Conservation (phyloP, 2,113 vertebrate species). For the Oriolus oriolus region DNA sequence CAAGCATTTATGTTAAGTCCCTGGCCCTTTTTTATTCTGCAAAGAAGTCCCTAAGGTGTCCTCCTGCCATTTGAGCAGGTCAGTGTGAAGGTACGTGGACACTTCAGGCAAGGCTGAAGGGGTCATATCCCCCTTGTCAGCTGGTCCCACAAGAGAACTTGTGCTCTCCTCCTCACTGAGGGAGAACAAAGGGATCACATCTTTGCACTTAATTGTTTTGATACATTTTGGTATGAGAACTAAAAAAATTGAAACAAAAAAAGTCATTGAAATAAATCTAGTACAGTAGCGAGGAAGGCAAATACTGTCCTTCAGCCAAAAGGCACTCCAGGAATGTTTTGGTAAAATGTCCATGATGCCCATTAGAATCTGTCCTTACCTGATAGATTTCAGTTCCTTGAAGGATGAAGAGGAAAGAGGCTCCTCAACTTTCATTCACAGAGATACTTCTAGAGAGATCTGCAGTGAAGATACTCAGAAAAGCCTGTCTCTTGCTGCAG, state of each 20-base stretch:
- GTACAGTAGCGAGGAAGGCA: background rate
- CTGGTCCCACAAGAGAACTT: background rate
- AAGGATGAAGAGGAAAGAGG: background rate
- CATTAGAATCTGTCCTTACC: background rate
- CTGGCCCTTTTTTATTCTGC: background rate
- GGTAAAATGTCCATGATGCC: accelerated
- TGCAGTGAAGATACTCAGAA: background rate
- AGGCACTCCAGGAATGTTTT: background rate
- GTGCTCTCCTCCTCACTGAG: background rate
- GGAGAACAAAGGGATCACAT: background rate
- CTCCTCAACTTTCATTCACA: background rate
- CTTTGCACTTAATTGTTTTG: background rate
- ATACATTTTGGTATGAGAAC: background rate
- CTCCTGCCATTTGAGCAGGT: background rate
- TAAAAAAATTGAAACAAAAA: background rate
- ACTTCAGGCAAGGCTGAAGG: background rate
- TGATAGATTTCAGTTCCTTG: background rate
- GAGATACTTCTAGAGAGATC: background rate
- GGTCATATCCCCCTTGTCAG: background rate
- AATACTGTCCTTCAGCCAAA: background rate
- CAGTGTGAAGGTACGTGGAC: accelerated
- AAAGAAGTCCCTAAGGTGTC: background rate
- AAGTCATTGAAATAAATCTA: background rate
- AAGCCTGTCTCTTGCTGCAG: background rate
- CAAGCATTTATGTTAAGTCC: background rate